Evolutionary conservation across 2,888 invertebrate species (phyloP), one percentile per base, ranked within the genome.

Genomic region (Epinotia ramella): DNA sequence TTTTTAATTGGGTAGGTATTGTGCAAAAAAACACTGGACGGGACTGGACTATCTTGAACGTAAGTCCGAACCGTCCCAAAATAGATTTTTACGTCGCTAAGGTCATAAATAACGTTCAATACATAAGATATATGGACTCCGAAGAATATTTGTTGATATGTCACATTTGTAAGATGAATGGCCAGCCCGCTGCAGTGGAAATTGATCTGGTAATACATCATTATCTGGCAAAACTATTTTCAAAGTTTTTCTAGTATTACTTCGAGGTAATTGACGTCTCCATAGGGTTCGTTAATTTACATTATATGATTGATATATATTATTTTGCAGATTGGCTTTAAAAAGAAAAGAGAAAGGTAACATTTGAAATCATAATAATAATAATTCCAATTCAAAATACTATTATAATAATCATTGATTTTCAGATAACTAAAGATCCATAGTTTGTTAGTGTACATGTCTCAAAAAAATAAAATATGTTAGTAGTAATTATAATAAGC

Each of bases 81-180:
- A 62, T 53, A 70, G 28, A n/a, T 62, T 40, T 18, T 28, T 18
- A 28, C 24, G 56, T 67, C 68, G 16, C 69, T 57, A 59, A 64
- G 53, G 44, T 20, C n/a, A 76, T 67, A 76, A 72, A 76, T 76
- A 67, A 72, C 40, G 60, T 71, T 66, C 71, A 71, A 66, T 63
- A 72, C 24, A 67, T 53, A 66, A 60, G 76, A 72, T 76, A 67
- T 72, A 76, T 57, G 71, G 67, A 76, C 44, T 76, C 57, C 66
- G 20, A 57, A 66, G 70, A 76, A 67, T 72, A 76, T 76, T 76
- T 76, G 76, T 76, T 66, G 71, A 67, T 76, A 76, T 76, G 76
- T 76, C 76, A 76, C 67, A 72, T 76, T 40, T 62, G 71, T 76
- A 76, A 76, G 76, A 76, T 13, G 71, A 76, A 76, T 76, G 76